Percentiles rank a stretch among this genome's conserved stretches.
phyloP scores from a whole-genome alignment of 2,113 vertebrate genomes.

The Gobiocypris rarus region DNA sequence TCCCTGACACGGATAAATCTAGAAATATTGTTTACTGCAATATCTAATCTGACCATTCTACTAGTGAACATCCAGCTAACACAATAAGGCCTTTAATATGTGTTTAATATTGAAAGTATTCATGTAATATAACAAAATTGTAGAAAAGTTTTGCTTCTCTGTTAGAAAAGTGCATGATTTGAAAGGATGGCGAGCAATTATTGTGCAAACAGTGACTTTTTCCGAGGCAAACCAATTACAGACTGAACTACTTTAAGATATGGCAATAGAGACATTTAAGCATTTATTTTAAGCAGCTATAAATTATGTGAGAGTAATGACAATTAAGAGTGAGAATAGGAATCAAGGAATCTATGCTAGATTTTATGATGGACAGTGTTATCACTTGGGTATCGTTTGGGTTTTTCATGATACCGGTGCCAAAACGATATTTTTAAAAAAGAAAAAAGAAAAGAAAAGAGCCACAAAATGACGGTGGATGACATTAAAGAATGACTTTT shows the following conservation, averaged over 20 bases:
- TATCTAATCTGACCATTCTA: background rate
- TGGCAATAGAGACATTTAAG: background rate
- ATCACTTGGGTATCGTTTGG: no score
- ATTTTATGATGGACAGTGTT: no score
- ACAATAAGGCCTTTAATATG: background rate
- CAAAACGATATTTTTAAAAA: no score
- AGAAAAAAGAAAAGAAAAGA: no score
- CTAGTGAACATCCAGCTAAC: background rate
- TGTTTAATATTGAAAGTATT: background rate
- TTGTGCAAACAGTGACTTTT: background rate
- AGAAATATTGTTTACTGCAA: conserved; percentile 6
- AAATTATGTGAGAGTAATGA: background rate
- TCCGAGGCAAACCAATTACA: background rate
- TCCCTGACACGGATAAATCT: background rate
- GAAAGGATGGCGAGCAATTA: background rate
- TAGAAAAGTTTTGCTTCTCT: no score
- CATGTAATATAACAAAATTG: background rate
- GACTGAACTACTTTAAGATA: background rate
- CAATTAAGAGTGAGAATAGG: background rate
- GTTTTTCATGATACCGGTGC: no score
- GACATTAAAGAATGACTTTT: no score
- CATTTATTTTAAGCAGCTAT: background rate
- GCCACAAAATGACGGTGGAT: no score
- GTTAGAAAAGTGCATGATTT: background rate
- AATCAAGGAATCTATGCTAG: no score